These are phyloP conservation scores for Podocnemis expansa DNA, from an alignment of 2,113 vertebrate species.

Conservation along the genomic window DNA sequence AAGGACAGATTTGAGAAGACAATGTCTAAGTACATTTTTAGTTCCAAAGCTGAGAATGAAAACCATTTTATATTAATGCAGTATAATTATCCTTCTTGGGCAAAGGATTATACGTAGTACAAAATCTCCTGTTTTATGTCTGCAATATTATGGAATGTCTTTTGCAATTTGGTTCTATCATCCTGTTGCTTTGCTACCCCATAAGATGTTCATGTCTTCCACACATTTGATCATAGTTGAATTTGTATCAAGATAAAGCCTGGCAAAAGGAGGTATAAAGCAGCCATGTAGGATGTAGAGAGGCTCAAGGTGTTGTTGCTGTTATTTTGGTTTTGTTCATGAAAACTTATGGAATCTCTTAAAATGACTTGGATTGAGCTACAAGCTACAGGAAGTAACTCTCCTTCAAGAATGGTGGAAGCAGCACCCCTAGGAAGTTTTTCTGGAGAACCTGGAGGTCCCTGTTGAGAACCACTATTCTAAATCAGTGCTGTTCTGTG, in stretches of 20 bases:
- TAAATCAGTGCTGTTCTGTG: not conserved
- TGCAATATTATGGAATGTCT: not conserved
- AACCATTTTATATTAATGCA: not conserved
- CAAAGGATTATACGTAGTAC: not conserved
- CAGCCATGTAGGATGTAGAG: conserved; percentile 14
- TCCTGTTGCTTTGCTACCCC: not conserved
- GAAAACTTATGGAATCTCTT: not conserved
- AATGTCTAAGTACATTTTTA: not conserved
- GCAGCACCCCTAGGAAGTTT: not conserved
- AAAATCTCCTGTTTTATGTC: not conserved
- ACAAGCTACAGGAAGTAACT: not conserved
- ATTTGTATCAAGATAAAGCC: not conserved
- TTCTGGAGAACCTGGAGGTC: not conserved
- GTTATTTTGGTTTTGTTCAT: conserved; percentile 14
- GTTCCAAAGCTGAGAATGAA: not conserved
- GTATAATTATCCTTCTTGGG: not conserved
- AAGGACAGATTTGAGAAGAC: not conserved
- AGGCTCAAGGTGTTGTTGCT: not conserved
- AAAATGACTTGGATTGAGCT: not conserved
- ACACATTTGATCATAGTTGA: conserved; percentile 9
- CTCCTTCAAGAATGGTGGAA: conserved; percentile 2
- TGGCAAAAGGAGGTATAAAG: not conserved
- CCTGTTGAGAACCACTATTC: not conserved
- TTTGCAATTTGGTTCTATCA: conserved; percentile 6
- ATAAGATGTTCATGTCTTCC: not conserved